phyloP scores from a whole-genome alignment of 2,888 invertebrate genomes.

The Acanthosepion lycidas region DNA sequence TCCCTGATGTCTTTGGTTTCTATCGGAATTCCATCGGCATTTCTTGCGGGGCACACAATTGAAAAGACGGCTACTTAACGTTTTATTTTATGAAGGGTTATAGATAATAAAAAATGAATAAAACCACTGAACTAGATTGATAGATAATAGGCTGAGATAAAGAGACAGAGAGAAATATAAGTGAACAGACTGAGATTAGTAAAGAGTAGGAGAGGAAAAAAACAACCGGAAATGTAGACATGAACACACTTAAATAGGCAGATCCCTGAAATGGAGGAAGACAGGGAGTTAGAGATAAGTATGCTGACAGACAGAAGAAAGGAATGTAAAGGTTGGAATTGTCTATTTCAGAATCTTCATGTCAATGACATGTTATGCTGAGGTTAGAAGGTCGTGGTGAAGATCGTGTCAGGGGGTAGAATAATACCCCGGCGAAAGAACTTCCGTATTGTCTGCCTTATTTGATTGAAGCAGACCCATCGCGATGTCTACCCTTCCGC shows the following conservation, averaged over 20 bases:
- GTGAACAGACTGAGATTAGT: neutral
- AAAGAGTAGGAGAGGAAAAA: neutral
- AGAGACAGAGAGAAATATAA: neutral
- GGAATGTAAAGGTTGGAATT: neutral
- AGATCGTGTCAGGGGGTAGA: constrained; percentile 21
- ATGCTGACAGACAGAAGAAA: neutral
- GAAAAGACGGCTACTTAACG: neutral
- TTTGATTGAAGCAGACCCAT: constrained; percentile 22
- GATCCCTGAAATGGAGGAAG: neutral
- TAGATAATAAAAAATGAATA: neutral
- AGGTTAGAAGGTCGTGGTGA: neutral
- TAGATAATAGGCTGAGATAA: neutral
- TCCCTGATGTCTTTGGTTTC: no score
- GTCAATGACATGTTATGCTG: neutral
- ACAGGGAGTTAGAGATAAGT: neutral
- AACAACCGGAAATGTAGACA: neutral
- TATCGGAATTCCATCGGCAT: neutral
- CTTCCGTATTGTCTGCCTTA: constrained; percentile 12
- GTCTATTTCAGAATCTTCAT: constrained; percentile 4
- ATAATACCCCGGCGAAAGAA: neutral
- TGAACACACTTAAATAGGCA: neutral
- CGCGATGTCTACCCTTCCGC: neutral
- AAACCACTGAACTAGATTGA: neutral
- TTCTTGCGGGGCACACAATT: neutral
- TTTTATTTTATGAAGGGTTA: neutral